phyloP scores from a whole-genome alignment of 1,140 invertebrate species.

The Bombus soroeensis region DNA sequence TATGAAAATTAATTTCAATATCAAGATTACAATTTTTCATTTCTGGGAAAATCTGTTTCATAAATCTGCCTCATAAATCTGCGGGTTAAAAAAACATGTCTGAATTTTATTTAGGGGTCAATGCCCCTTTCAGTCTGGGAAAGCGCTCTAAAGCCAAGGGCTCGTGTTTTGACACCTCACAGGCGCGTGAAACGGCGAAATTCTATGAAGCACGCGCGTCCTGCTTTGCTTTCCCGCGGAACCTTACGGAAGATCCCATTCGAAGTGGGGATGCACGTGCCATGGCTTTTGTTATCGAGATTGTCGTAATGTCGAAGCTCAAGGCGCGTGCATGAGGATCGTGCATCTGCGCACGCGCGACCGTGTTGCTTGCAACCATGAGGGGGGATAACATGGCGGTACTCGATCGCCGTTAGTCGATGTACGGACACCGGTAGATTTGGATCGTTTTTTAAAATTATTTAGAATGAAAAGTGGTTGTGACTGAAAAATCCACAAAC shows the following conservation, averaged over 20 bases:
- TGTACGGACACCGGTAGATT: slow-evolving; percentile 21
- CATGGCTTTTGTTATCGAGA: slow-evolving; percentile 51
- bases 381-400: slow-evolving; percentile 47
- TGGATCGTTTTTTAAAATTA: not conserved
- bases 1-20: not conserved
- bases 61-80: not conserved
- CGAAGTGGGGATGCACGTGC: slow-evolving; percentile 52
- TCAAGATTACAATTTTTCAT: not conserved
- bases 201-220: slow-evolving; percentile 29
- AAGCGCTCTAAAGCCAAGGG: not conserved
- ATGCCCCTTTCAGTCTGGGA: not conserved
- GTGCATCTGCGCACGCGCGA: slow-evolving; percentile 40
- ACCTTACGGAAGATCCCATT: slow-evolving; percentile 32
- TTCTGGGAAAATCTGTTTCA: not conserved
- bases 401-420: slow-evolving; percentile 42
- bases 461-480: not conserved
- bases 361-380: slow-evolving; percentile 35
- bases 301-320: slow-evolving; percentile 40
- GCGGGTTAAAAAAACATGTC: too few species aligned
- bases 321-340: slow-evolving; percentile 38
- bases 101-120: not conserved
- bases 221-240: slow-evolving; percentile 46
- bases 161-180: slow-evolving; percentile 28
- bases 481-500: not conserved
- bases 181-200: not conserved